Conservation (phyloP, 2,888 invertebrate species). For the Cyrtodaria siliqua region DNA sequence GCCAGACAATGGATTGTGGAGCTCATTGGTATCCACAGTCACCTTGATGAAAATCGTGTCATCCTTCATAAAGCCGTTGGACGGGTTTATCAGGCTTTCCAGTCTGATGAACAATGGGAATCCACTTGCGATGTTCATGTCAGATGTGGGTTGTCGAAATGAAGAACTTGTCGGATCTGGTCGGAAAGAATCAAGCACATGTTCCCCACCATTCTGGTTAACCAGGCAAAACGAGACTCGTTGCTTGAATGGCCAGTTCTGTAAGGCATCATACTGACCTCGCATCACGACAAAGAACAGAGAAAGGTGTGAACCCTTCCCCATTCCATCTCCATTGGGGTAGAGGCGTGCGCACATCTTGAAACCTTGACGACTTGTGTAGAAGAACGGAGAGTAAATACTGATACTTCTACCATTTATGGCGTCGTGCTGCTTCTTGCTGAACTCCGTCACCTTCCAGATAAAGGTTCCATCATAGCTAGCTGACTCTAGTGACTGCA, state of each 20-base stretch:
- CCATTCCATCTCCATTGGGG: conserved; percentile 84
- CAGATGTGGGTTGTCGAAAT: conserved; percentile 82
- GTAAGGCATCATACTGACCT: conserved; percentile 82
- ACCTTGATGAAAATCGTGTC: conserved; percentile 56
- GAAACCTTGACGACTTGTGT: conserved; percentile 81
- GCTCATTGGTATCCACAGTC: conserved; percentile 41
- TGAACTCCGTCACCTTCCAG: conserved; percentile 83
- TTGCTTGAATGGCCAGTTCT: conserved; percentile 83
- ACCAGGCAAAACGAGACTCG: conserved; percentile 83
- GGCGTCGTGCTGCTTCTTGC: conserved; percentile 79
- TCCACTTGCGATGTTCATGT: conserved; percentile 86
- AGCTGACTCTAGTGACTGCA: conserved; percentile 76
- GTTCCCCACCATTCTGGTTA: conserved; percentile 82
- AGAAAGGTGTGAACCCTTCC: conserved; percentile 82
- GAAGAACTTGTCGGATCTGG: conserved; percentile 84
- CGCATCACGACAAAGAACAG: conserved; percentile 84
- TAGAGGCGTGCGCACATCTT: conserved; percentile 83
- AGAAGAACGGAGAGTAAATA: conserved; percentile 83
- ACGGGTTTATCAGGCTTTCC: conserved; percentile 56
- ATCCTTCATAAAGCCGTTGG: conserved; percentile 53
- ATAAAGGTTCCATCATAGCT: conserved; percentile 83
- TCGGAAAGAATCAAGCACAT: conserved; percentile 84
- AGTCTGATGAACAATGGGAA: conserved; percentile 83
- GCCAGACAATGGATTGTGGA: conserved; percentile 32
- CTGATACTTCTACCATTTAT: conserved; percentile 77